Evolutionary conservation across 23 tunicate species (phyloP).

Genomic region (Trididemnum nubilum): DNA sequence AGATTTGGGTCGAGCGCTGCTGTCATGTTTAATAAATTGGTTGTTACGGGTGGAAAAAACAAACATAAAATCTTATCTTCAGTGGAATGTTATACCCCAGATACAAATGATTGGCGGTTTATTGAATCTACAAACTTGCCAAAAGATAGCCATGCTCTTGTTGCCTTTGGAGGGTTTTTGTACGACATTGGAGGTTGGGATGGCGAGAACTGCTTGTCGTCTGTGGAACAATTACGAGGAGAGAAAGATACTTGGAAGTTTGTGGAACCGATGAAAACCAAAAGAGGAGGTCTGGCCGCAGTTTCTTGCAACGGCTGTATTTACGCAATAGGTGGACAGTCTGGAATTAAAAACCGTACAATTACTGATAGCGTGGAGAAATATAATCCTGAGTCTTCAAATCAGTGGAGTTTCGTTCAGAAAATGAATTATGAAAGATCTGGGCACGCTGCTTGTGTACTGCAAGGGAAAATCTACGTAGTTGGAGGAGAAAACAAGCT

Average conservation of each 20-base stretch:
- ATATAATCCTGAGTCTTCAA: background rate
- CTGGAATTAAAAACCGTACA: background rate
- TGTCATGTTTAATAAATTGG: background rate
- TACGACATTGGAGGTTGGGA: constrained; percentile 8
- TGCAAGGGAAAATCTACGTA: constrained; percentile 8
- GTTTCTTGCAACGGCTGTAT: background rate
- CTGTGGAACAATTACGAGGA: background rate
- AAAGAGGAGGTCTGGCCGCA: background rate
- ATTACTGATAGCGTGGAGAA: background rate
- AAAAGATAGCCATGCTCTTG: background rate
- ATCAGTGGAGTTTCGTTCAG: background rate
- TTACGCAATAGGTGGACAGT: constrained; percentile 8
- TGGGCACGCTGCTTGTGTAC: constrained; percentile 8
- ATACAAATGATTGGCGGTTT: background rate
- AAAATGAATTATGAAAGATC: constrained; percentile 11
- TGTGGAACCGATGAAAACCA: background rate
- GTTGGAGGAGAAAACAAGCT: background rate
- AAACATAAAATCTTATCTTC: background rate
- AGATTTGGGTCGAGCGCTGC: background rate
- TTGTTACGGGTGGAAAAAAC: background rate
- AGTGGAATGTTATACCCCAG: background rate
- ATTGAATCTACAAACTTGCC: background rate
- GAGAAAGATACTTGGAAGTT: background rate
- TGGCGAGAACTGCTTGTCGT: background rate
- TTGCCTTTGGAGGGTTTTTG: background rate